Evolutionary conservation across 2,797 vertebrate genomes (phyloP).

Genomic region (Girardinus metallicus): DNA sequence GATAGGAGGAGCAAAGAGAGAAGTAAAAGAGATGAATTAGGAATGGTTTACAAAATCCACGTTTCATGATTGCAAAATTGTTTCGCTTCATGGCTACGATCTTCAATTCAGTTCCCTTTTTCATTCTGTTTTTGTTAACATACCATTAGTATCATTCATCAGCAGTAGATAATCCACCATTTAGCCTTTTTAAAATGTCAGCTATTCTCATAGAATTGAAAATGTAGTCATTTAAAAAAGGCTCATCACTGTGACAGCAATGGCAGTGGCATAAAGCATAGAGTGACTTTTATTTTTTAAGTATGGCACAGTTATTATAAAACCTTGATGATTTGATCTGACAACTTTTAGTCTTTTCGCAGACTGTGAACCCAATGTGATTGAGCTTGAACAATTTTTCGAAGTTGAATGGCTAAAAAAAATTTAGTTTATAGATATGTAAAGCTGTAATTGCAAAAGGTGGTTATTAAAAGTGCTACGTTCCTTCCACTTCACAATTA

Average conservation of each 20-base stretch:
- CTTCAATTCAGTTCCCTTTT: background rate
- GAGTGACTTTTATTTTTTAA: background rate
- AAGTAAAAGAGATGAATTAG: background rate
- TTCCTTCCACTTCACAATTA: background rate
- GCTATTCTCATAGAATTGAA: background rate
- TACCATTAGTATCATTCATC: background rate
- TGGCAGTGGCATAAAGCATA: background rate
- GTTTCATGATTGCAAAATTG: background rate
- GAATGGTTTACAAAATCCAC: background rate
- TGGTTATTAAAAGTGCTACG: background rate
- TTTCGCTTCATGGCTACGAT: background rate
- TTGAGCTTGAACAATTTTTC: background rate
- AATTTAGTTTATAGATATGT: background rate
- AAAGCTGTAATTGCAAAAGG: background rate
- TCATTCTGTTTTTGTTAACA: background rate
- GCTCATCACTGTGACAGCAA: background rate
- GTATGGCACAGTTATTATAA: background rate
- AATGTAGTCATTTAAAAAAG: background rate
- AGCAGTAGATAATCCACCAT: constrained; percentile 7
- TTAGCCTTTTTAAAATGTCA: background rate
- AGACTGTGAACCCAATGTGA: background rate
- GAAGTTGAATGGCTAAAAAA: background rate
- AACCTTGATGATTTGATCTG: background rate
- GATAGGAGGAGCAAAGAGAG: constrained; percentile 30
- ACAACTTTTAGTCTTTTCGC: background rate